Evolutionary conservation across 2,113 vertebrate species (phyloP).

Genomic region (Embiotoca jacksoni): DNA sequence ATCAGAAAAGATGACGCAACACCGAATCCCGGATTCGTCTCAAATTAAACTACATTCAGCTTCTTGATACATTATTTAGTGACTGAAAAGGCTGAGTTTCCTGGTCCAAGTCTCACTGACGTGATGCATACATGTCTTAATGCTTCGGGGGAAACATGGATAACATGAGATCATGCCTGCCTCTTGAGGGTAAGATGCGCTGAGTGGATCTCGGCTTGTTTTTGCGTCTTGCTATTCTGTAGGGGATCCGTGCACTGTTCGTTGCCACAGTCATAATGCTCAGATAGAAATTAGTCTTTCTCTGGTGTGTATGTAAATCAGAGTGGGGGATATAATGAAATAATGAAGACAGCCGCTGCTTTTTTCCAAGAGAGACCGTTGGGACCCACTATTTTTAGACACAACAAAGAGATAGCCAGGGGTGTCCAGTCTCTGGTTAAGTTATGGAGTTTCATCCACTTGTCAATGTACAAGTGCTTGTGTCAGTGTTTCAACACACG

Average conservation of each 20-base stretch:
- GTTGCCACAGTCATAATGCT: slow-evolving; percentile 49
- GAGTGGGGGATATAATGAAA: slow-evolving; percentile 70
- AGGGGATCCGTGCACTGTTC: slow-evolving; percentile 70
- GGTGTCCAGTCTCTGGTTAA: slow-evolving; percentile 76
- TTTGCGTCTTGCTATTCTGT: slow-evolving; percentile 64
- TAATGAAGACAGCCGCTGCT: slow-evolving; percentile 64
- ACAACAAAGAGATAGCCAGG: slow-evolving; percentile 80
- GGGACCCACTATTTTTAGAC: slow-evolving; percentile 80
- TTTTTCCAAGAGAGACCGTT: slow-evolving; percentile 53
- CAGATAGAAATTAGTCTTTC: slow-evolving; percentile 65
- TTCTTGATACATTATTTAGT: slow-evolving; percentile 81
- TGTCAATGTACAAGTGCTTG: slow-evolving; percentile 54
- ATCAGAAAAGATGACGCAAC: slow-evolving; percentile 57
- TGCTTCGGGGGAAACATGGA: slow-evolving; percentile 75
- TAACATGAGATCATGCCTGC: slow-evolving; percentile 81
- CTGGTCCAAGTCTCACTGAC: slow-evolving; percentile 65
- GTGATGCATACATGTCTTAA: slow-evolving; percentile 69
- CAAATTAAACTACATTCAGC: slow-evolving; percentile 65
- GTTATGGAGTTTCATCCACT: slow-evolving; percentile 69
- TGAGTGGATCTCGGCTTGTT: slow-evolving; percentile 71
- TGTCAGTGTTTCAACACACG: slow-evolving; percentile 52
- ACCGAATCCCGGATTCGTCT: slow-evolving; percentile 63
- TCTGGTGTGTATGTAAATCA: slow-evolving; percentile 77
- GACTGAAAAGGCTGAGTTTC: slow-evolving; percentile 60
- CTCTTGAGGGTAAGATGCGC: slow-evolving; percentile 69